Base-by-base conservation (phyloP, 2,888 invertebrate species). In the Euplagia quadripunctaria region DNA sequence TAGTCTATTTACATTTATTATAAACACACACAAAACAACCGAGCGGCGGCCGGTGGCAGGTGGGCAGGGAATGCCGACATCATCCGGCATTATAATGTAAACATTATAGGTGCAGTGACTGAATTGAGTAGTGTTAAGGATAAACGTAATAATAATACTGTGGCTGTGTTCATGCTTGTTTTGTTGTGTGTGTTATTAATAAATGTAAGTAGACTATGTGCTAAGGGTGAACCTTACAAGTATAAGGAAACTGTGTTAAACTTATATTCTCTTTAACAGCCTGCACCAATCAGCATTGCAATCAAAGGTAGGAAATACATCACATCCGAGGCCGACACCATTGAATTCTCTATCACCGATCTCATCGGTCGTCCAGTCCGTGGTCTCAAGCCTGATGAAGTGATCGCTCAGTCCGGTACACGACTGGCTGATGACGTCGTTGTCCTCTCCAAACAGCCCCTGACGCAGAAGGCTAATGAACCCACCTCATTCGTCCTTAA, bases 281-380 rank as follows among this genome's bases (percentile, higher is more conserved):
- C 98, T 67, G 96, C 98, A n/a, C 99, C 99, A 12, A 97, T 99
- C 77, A 98, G 98, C 88, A 97, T 99, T 74, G 97, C 98, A 4
- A 96, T 99, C 79, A 97, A 97, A 81, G 98, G 98, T 82, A 97
- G 97, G 87, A 97, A 98, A 67, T 97, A 98, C 89, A 96, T 99
- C 63, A 97, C 98, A 5, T 93, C 97, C 0, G 97, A 98, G 14
- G 97, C 97, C 9, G 98, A 98, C n/a, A 95, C 96, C 8, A 96
- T 99, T 1, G 96, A 96, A 64, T 96, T 98, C 64, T 97, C 97
- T 74, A 96, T 98, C 70, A 97, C 97, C 1, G 97, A 98, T 92
- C 93, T 98, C 65, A 92, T 98, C 9, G 98, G 98, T 0, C 96
- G 97, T 70, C 96, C 98, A 0, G 89, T 98, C 17, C 94, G 96